phyloP scores from a whole-genome alignment of 2,113 vertebrate species.

The Corythornis madagascariensis region DNA sequence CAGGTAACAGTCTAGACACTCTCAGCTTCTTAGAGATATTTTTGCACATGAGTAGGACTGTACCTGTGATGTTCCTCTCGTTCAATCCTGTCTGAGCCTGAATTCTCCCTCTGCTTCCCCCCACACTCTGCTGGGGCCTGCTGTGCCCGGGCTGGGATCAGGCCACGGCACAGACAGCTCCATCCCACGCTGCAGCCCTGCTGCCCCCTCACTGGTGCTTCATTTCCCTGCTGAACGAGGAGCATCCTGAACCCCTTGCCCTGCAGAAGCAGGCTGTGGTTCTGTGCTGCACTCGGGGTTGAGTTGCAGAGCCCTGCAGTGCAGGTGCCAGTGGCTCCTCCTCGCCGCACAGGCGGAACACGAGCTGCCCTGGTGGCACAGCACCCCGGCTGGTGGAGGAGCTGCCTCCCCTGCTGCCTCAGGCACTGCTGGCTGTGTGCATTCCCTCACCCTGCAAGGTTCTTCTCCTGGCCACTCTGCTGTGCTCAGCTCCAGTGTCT shows the following conservation, averaged over 20 bases:
- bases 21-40: background rate
- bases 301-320: background rate
- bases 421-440: background rate
- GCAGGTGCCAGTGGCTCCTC: background rate
- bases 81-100: background rate
- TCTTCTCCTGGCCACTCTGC: background rate
- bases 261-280: background rate
- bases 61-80: background rate
- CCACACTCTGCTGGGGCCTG: background rate
- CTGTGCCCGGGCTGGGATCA: rapidly evolving
- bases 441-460: background rate
- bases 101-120: background rate
- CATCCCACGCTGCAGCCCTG: background rate
- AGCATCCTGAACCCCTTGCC: background rate
- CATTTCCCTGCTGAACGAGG: background rate
- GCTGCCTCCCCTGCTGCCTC: background rate
- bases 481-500: background rate
- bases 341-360: background rate
- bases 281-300: too few relatives aligned
- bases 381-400: background rate
- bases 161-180: background rate
- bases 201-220: background rate
- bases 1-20: background rate
- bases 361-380: background rate
- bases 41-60: background rate